Evolutionary conservation across 2,888 invertebrate species (phyloP), one percentile per base, ranked within the genome.

Genomic region (Philaethria dido): DNA sequence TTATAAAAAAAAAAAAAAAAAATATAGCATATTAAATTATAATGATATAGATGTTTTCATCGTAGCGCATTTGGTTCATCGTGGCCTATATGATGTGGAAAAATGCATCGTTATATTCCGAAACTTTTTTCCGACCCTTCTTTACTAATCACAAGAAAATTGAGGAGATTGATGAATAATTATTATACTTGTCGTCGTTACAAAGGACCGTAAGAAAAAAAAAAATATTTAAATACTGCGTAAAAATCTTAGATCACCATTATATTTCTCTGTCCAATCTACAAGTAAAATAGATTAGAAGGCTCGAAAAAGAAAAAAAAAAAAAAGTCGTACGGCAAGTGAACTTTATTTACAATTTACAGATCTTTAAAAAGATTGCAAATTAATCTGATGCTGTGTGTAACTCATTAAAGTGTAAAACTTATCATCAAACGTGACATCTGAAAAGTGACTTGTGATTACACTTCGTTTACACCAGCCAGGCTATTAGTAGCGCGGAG

Each of bases 401-500:
- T 59, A 48, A 47, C 66, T 66, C 65, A 48, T 69, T 66, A 61
- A 66, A 66, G 61, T 52, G 61, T 54, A 45, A 52, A 45, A 66
- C 61, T 61, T 66, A 66, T 66, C 66, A 39, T 61, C 61, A 29
- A 36, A 54, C 55, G 73, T 77, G 91, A 90, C 91, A 83, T 82
- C 81, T 91, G 89, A 90, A 82, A 89, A 86, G 87, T 88, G 80
- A 83, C 82, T 79, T 72, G 84, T 81, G 89, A 89, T 91, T 88
- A 87, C 79, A 79, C 76, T 66, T 72, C 86, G 79, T 85, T 85
- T 83, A 85, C 84, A 84, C 77, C 81, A 77, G 76, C 77, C 77
- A 73, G 72, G 81, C 85, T 87, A 85, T 86, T 87, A 86, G 83
- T 80, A 78, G 74, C 72, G 69, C 72, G 73, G 77, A 80, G 81